phyloP scores from a whole-genome alignment of 2,888 invertebrate species.

The Tigriopus californicus region DNA sequence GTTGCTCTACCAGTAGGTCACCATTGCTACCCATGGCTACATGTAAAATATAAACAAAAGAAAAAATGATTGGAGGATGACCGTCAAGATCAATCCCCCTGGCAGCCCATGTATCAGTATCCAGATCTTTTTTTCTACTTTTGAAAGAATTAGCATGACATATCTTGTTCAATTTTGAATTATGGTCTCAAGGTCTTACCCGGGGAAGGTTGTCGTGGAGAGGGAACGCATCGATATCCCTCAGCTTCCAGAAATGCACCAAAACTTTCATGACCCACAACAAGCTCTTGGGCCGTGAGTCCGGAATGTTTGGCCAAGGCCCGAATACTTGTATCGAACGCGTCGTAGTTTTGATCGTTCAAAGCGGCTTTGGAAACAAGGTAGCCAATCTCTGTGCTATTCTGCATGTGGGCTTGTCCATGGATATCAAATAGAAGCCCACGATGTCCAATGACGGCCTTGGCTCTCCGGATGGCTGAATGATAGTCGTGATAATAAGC shows the following conservation, averaged over 20 bases:
- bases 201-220: neutral
- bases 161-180: no score
- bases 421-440: neutral
- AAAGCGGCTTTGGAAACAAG: neutral
- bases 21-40: no score
- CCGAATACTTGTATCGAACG: neutral
- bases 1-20: no score
- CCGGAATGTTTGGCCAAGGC: neutral
- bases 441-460: neutral
- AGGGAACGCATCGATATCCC: neutral
- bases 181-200: neutral
- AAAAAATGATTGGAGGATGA: no score
- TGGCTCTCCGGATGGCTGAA: neutral
- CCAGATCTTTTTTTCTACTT: no score
- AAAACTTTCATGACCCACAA: neutral
- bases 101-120: no score
- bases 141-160: no score
- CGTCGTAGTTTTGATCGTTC: neutral
- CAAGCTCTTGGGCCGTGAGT: neutral
- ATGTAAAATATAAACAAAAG: no score
- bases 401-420: slow-evolving; percentile 4
- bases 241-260: neutral
- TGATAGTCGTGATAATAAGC: neutral
- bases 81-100: no score
- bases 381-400: neutral